Base-by-base conservation (phyloP, 2,888 invertebrate species). In the Nemotelus pantherinus region DNA sequence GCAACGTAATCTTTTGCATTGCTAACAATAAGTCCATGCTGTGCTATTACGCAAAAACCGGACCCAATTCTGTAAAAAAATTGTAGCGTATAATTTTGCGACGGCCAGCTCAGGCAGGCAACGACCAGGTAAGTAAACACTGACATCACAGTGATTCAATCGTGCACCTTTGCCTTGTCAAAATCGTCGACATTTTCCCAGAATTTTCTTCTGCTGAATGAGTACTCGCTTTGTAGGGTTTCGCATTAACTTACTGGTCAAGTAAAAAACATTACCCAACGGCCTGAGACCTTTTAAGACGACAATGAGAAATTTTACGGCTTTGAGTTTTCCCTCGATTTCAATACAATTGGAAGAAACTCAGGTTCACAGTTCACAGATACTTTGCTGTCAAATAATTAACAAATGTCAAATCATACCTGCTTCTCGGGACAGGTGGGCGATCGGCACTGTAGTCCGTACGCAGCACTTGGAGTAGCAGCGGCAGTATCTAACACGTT, bases 41-140 rank as follows among this genome's bases (percentile, higher is more conserved):
- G 53, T 10, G 43, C 70, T 53, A 67, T 70, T 70, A 70, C 70
- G 70, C 70, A 70, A 60, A 60, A 60, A 57, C 68, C 68, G 68
- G 68, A 53, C 68, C 68, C 6, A 25, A 70, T 53, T 70, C 48
- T 47, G 67, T n/a, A 47, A n/a, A 67, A 48, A 41, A 55, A n/a
- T n/a, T 70, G 43, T 47, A 55, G 53, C 70, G 55, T 2, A 2
- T 25, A 25, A 50, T 25, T 25, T 25, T 25, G 25, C 25, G 25
- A 48, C 50, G 47, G 67, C 9, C 60, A 41, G 55, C 39, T 9
- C 70, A 70, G 70, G 70, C 43, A 70, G 43, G 43, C 63, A 65
- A 57, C 57, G 3, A 57, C 5, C 25, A 25, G 25, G 25, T 25
- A 25, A 25, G 25, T 25, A 25, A 25, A 25, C 25, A 25, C 25